Base-by-base conservation (phyloP, 2,797 vertebrate species). In the Echeneis naucrates region DNA sequence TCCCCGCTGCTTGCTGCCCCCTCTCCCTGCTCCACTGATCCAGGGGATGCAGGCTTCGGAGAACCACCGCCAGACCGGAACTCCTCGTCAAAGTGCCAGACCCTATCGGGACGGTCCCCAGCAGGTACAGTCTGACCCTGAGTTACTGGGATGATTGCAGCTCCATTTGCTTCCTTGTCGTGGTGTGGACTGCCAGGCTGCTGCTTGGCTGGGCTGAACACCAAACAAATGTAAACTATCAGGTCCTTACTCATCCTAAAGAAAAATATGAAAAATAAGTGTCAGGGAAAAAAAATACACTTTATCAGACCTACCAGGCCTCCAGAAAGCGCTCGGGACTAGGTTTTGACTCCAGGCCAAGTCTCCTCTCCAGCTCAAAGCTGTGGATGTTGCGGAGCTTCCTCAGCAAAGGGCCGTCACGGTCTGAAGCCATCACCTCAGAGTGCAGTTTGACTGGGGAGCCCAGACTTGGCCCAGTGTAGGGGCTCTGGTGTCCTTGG, bases 81-180 rank as follows among this genome's bases (percentile, higher is more conserved):
- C 58, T 98, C 98, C 85, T 99, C 97, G 58, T 99, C 96, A 23
- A 95, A 97, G 87, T 97, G 97, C 98, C 98, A 99, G 85, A 97
- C 85, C 37, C 93, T 93, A 33, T 98, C 96, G 0, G 77, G 86
- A 54, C 83, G 93, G 61, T 90, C 87, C 50, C 85, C 77, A 4
- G 72, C 56, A 7, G 80, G 72, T 23, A 75, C 71, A 8, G 77
- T 52, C 33, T 88, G 83, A 72, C 78, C 83, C 63, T 90, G 88
- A 68, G 81, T 63, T n/a, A 78, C 85, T 7, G 83, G 81, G 73
- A 84, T 62, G 53, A 81, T 38, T 2, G 86, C 76, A 11, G 77
- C 72, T 9, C 78, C 82, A 4, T 82, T 84, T 7, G 71, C 56
- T 33, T 90, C 91, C 60, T 73, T 86, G 32, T 91, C 90, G 53